Evolutionary conservation across 2,888 invertebrate species (phyloP), one percentile per base, ranked within the genome.

Genomic region (Pachliopta kotzebuea): DNA sequence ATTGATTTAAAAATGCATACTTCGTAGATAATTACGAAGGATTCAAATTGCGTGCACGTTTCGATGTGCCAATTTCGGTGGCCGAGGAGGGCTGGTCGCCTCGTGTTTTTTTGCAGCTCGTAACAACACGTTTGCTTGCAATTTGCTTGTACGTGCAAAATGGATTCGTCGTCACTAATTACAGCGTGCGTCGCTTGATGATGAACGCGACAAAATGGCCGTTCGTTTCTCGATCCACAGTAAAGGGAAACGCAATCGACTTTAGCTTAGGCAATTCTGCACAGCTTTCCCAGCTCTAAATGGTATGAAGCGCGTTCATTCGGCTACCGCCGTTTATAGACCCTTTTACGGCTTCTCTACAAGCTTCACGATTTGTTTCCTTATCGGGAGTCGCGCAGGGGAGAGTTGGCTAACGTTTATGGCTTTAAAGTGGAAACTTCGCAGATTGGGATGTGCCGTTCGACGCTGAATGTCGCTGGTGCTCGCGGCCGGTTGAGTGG

Each of bases 71-170:
- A 26, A 53, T 57, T 54, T 59, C 23, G 23, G 69, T 71, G 69
- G 37, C 37, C 37, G 37, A 11, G 14, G 37, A 9, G 11, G 31
- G n/a, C 29, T 8, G 31, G 31, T 9, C 31, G 11, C 1, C 37
- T 9, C 14, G 37, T 0, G 11, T 37, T 37, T 37, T 26, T 37
- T 37, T 37, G 11, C 37, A 37, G 1, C 68, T 72, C 66, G 66
- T 49, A 65, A 66, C 52, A 64, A 61, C 63, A 62, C 75, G 75
- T 75, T 77, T 77, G 79, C 76, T 77, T 71, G 86, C 85, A 90
- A 90, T 90, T 90, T 89, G 81, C 82, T 72, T 80, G 85, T 88
- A 90, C 88, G 90, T 88, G 90, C 84, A 82, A 86, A 84, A 74
- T 80, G 77, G 81, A 80, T 82, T 85, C 81, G 83, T 84, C 79